Evolutionary conservation across 2,888 invertebrate genomes (phyloP).

Genomic region (Trachelus iudaicus): DNA sequence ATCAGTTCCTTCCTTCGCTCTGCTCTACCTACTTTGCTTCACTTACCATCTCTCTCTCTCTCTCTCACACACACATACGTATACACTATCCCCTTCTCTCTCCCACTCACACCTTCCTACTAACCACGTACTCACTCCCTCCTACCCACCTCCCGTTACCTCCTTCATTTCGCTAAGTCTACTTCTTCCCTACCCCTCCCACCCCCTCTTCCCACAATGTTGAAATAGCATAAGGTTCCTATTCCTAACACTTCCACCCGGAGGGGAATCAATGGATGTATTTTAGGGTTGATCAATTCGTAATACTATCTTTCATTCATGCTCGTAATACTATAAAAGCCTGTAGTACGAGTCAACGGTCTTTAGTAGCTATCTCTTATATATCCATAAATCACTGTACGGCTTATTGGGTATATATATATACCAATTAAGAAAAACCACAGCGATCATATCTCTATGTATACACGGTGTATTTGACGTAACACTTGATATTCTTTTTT

Average conservation of each 20-base stretch:
- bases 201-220: neutral
- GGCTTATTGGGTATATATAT: too few relatives aligned
- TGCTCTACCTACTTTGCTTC: neutral
- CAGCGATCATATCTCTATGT: too few relatives aligned
- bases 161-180: neutral
- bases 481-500: too few relatives aligned
- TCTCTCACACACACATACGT: neutral
- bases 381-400: too few relatives aligned
- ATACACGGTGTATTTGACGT: neutral
- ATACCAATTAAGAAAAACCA: too few relatives aligned
- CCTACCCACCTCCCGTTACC: neutral
- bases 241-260: slow-evolving; percentile 4
- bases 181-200: too few relatives aligned
- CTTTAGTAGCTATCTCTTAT: neutral
- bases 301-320: slow-evolving; percentile 36
- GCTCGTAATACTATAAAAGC: slow-evolving; percentile 1
- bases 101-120: slow-evolving; percentile 19
- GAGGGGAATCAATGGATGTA: slow-evolving; percentile 46
- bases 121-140: slow-evolving; percentile 24
- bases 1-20: neutral
- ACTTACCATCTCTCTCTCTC: neutral
- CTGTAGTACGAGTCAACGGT: neutral
- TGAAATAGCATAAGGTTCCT: neutral
- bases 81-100: neutral
- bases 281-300: slow-evolving; percentile 49